Evolutionary conservation across 1,140 invertebrate species (phyloP), one percentile per base, ranked within the genome.

Genomic region (Diploscapter pachys): DNA sequence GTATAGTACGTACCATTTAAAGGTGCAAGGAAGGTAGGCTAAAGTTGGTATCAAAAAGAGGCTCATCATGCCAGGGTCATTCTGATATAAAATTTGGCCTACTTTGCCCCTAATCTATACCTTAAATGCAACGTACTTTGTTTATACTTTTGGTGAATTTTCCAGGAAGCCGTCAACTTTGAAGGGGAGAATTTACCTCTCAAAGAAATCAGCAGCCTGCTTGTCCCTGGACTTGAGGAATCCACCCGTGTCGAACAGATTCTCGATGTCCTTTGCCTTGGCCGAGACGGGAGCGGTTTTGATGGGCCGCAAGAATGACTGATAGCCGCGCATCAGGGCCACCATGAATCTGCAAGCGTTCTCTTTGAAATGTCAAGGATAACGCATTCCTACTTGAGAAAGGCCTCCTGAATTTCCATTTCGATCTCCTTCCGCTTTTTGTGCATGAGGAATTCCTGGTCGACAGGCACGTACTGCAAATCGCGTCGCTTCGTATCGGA

Each of bases 391-490:
- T 55, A 81, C 80, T 78, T 89, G 52, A 99, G 88, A 87, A 99
- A 99, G 4, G 94, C 93, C 86, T 98, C 96, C 87, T 98, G 95
- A 72, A 99, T 98, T 86, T 93, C 91, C 66, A 95, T 87, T 85
- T 98, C 95, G 76, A 96, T 86, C 71, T 86, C 77, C 70, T 61
- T 48, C 51, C 72, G 69, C 51, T 72, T 62, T 55, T 81, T 82
- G 11, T 76, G 74, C 53, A 82, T 73, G 59, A 80, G 59, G 6
- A 63, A 51, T 49, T 79, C 78, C 52, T 69, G 57, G 55, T 79
- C 78, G 3, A 79, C 77, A 9, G 78, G 78, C 61, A 78, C 71
- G 57, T 75, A 79, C 5, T 65, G 68, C 31, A 1, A 31, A 31
- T 31, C 31, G 31, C 31, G 31, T 31, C 31, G 31, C 31, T 31